phyloP scores from a whole-genome alignment of 2,113 vertebrate genomes.

The Hyaena hyaena region DNA sequence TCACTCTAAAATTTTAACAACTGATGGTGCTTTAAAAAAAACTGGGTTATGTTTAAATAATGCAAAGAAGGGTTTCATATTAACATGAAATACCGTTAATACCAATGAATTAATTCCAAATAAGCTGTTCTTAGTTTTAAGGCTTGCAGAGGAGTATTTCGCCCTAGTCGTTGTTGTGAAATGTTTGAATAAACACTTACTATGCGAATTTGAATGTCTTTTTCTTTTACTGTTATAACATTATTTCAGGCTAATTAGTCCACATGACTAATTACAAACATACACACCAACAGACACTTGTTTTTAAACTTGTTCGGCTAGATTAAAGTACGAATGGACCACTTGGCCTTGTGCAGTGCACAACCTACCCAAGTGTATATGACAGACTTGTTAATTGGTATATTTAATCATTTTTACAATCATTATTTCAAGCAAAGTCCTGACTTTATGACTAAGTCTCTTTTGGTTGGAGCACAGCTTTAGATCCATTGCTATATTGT shows the following conservation, averaged over 20 bases:
- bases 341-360: background rate
- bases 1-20: background rate
- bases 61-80: background rate
- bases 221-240: background rate
- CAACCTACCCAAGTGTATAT: background rate
- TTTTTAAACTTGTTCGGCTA: background rate
- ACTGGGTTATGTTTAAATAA: conserved; percentile 5
- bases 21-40: background rate
- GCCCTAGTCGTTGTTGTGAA: background rate
- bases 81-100: background rate
- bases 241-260: conserved; percentile 11
- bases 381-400: background rate
- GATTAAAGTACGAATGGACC: background rate
- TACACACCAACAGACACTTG: background rate
- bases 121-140: background rate
- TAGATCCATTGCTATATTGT: conserved; percentile 50
- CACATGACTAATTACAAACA: conserved; percentile 29
- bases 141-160: background rate
- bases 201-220: background rate
- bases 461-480: conserved; percentile 50
- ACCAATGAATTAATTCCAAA: background rate
- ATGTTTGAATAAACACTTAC: background rate
- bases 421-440: conserved; percentile 40
- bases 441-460: conserved; percentile 46
- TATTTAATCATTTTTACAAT: background rate